Conservation (phyloP, 2,888 invertebrate species). For the Xylocampa areola region DNA sequence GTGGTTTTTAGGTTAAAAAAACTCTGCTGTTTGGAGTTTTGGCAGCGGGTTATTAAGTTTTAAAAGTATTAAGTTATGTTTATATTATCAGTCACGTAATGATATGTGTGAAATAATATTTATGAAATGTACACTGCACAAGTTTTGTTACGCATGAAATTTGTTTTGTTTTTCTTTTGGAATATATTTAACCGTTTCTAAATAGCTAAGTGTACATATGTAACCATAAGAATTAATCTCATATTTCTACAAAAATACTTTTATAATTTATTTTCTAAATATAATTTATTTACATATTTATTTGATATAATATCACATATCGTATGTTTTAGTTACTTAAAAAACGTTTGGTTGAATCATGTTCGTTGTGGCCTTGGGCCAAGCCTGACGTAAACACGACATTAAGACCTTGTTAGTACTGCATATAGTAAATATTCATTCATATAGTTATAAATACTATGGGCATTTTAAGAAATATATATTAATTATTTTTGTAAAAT, state of each 20-base stretch:
- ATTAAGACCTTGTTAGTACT: slow-evolving; percentile 44
- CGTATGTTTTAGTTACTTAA: slow-evolving; percentile 65
- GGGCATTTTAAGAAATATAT: no score
- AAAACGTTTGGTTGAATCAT: slow-evolving; percentile 70
- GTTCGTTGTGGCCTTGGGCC: slow-evolving; percentile 79
- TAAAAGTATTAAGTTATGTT: slow-evolving; percentile 20
- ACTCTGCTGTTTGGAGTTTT: slow-evolving; percentile 23
- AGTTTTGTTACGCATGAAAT: slow-evolving; percentile 19
- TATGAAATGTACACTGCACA: slow-evolving; percentile 6
- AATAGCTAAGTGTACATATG: no score
- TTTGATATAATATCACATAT: slow-evolving; percentile 23
- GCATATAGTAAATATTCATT: slow-evolving; percentile 47
- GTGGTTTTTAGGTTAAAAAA: slow-evolving; percentile 28
- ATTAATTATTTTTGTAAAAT: no score
- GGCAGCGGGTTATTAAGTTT: slow-evolving; percentile 32
- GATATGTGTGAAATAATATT: slow-evolving; percentile 17
- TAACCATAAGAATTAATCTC: no score
- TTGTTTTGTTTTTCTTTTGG: no score
- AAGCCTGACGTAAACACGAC: slow-evolving; percentile 61
- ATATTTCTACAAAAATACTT: no score
- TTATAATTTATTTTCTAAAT: no score
- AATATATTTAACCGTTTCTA: no score
- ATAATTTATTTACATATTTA: slow-evolving; percentile 15
- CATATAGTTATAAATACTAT: slow-evolving; percentile 24
- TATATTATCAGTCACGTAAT: slow-evolving; percentile 26